Conservation (phyloP, 1,140 invertebrate species). For the Camponotus pennsylvanicus region DNA sequence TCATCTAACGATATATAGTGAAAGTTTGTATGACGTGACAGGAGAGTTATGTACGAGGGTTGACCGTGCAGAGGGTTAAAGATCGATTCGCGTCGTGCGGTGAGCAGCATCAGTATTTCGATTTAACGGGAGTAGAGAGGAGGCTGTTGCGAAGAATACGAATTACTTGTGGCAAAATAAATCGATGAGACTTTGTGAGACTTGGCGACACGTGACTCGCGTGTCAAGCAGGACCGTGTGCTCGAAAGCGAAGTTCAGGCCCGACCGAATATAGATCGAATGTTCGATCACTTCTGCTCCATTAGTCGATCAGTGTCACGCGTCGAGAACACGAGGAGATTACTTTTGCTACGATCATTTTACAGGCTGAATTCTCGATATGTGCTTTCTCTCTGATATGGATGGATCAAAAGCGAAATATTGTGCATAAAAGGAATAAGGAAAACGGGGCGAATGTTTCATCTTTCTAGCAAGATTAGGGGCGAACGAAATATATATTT, state of each 20-base stretch:
- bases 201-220: slow-evolving; percentile 49
- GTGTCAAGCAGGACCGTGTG: slow-evolving; percentile 27
- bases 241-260: slow-evolving; percentile 47
- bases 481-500: slow-evolving; percentile 6
- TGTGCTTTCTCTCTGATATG: too few relatives aligned
- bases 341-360: slow-evolving; percentile 25
- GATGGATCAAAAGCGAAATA: slow-evolving; percentile 9
- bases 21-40: slow-evolving; percentile 26
- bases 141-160: slow-evolving; percentile 40
- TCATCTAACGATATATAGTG: slow-evolving; percentile 9
- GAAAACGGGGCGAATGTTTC: slow-evolving; percentile 34
- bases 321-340: slow-evolving; percentile 36
- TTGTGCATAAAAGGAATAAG: background rate
- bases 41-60: slow-evolving; percentile 23
- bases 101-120: slow-evolving; percentile 46
- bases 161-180: slow-evolving; percentile 40
- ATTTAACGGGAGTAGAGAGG: slow-evolving; percentile 13
- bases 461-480: background rate
- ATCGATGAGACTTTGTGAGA: slow-evolving; percentile 37
- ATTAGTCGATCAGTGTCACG: slow-evolving; percentile 46
- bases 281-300: slow-evolving; percentile 56
- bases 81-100: slow-evolving; percentile 44
- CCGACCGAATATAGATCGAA: slow-evolving; percentile 47
- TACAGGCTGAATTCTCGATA: background rate
- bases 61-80: slow-evolving; percentile 48